Conservation (phyloP, 1,140 invertebrate genomes). For the Stratiolaelaps scimitus region DNA sequence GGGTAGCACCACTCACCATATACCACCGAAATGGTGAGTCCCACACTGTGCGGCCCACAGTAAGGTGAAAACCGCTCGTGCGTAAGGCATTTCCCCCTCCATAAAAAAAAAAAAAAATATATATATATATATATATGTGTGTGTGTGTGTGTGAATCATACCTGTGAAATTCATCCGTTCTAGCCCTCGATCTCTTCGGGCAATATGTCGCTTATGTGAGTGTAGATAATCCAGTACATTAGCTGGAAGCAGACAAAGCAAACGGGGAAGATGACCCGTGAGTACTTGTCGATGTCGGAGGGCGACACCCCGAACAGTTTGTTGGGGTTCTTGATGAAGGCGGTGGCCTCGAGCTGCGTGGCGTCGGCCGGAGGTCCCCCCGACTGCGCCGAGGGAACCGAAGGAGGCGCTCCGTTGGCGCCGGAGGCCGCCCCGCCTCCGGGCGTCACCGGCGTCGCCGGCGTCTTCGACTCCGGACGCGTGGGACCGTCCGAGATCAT, state of each 20-base stretch:
- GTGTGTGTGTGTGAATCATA: too few species aligned
- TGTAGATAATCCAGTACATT: conserved; percentile 95
- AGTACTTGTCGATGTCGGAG: conserved; percentile 91
- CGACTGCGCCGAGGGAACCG: neutral
- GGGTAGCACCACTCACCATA: too few species aligned
- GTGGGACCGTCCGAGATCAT: conserved; percentile 4
- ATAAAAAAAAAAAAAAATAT: too few species aligned
- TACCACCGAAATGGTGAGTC: too few species aligned
- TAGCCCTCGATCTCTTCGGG: conserved; percentile 54
- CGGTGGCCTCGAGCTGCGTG: conserved; percentile 30
- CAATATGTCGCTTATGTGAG: conserved; percentile 86
- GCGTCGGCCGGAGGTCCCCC: conserved; percentile 14
- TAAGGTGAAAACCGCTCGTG: too few species aligned
- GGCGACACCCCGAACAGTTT: conserved; percentile 77
- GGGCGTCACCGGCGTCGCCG: conserved; percentile 9
- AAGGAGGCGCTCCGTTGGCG: conserved; percentile 22
- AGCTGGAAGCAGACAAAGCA: conserved; percentile 94
- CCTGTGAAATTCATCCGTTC: neutral
- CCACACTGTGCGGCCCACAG: too few species aligned
- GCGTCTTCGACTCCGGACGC: conserved; percentile 17
- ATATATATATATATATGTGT: too few species aligned
- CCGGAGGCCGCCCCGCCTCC: neutral
- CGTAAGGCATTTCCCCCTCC: too few species aligned
- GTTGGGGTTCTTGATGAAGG: conserved; percentile 61
- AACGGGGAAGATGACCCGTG: conserved; percentile 84